A percentile compares a stretch with the other conserved stretches of the same genome.
Conservation (phyloP, 2,888 invertebrate species). For the Subacronicta megacephala region DNA sequence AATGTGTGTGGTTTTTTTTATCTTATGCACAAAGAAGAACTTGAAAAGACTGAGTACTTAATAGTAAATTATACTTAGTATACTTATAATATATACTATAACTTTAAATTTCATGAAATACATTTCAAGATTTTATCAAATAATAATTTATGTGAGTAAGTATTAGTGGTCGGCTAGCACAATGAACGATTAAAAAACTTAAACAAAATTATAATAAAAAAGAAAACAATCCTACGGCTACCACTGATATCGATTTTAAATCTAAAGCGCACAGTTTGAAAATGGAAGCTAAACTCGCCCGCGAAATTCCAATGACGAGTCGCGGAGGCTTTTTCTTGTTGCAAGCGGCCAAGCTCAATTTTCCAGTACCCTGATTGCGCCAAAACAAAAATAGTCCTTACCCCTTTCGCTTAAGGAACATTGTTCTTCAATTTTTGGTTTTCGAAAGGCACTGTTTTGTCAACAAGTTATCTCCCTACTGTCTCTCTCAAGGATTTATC, state of each 20-base stretch:
- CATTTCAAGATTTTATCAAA: no score
- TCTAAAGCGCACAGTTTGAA: conserved; percentile 78
- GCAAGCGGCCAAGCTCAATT: conserved; percentile 63
- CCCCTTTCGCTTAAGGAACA: not conserved
- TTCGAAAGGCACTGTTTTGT: conserved; percentile 42
- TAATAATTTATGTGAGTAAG: no score
- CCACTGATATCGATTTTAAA: conserved; percentile 67
- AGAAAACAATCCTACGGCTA: conserved; percentile 26
- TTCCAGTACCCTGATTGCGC: conserved; percentile 32
- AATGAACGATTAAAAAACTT: no score
- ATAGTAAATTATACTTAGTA: no score
- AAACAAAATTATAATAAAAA: not conserved
- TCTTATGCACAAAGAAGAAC: no score
- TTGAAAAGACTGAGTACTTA: no score
- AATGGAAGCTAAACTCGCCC: conserved; percentile 82
- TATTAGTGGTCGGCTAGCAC: no score
- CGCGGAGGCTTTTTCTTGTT: conserved; percentile 88
- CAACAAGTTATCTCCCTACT: conserved; percentile 84
- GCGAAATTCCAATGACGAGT: conserved; percentile 89
- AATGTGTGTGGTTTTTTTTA: no score
- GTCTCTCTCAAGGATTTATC: conserved; percentile 89
- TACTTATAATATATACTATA: no score
- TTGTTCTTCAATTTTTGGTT: conserved; percentile 18
- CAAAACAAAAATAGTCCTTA: conserved; percentile 33
- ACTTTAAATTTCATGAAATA: no score